phyloP scores from a whole-genome alignment of 2,797 vertebrate genomes.

The Catharus ustulatus region DNA sequence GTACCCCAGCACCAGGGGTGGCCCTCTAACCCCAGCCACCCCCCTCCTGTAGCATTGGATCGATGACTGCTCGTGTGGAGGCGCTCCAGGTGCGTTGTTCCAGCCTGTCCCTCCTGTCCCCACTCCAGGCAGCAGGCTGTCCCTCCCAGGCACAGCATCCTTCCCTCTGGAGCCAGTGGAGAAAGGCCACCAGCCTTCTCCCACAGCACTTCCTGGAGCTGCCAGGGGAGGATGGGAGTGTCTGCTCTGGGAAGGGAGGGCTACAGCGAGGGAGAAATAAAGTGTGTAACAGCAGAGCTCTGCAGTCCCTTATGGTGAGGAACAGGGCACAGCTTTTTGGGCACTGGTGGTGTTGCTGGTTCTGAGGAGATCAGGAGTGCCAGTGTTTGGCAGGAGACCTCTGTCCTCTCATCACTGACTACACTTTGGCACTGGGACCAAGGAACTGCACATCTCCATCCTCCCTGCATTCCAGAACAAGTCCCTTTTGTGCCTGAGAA shows the following conservation, averaged over 20 bases:
- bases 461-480: not conserved
- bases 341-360: rapidly evolving
- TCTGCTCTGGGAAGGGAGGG: not conserved
- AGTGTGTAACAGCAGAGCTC: constrained; percentile 7
- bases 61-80: not conserved
- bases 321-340: not conserved
- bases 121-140: not conserved
- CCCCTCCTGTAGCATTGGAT: constrained; percentile 20
- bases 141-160: not conserved
- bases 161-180: not conserved
- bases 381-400: rapidly evolving
- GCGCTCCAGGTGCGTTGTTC: rapidly evolving
- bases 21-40: not conserved
- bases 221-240: not conserved
- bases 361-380: not conserved
- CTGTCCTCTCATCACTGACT: rapidly evolving
- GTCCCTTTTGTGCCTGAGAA: rapidly evolving
- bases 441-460: not conserved
- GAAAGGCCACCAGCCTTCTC: not conserved
- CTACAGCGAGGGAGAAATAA: constrained; percentile 22
- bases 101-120: not conserved
- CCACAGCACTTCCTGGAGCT: not conserved
- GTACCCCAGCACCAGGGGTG: not conserved
- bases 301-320: not conserved
- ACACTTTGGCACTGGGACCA: not conserved